Evolutionary conservation across 2,888 invertebrate genomes (phyloP).

Genomic region (Octodonta nipae): DNA sequence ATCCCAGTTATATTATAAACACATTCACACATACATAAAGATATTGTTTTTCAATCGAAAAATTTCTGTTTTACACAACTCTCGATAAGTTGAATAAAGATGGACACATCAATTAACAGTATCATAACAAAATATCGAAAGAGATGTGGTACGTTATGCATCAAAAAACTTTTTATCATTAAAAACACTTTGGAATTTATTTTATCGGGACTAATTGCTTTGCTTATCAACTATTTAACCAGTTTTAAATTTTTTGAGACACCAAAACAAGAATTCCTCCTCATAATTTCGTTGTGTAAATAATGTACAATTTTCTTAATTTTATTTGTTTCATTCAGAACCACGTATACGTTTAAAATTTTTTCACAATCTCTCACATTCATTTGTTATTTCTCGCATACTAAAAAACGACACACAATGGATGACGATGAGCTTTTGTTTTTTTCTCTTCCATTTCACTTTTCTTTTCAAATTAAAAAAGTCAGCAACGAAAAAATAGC

Average conservation of each 20-base stretch:
- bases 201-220: slow-evolving; percentile 25
- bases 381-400: no score
- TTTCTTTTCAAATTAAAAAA: background rate
- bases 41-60: slow-evolving; percentile 19
- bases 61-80: no score
- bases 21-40: slow-evolving; percentile 37
- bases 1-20: slow-evolving; percentile 36
- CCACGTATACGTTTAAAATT: slow-evolving; percentile 14
- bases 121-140: no score
- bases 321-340: slow-evolving; percentile 11
- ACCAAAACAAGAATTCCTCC: slow-evolving; percentile 14
- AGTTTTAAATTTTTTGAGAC: slow-evolving; percentile 15
- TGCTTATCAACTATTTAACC: slow-evolving; percentile 15
- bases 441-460: no score
- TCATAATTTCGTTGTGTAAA: slow-evolving; percentile 29
- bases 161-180: slow-evolving; percentile 22
- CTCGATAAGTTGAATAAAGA: slow-evolving; percentile 34
- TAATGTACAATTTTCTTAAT: slow-evolving; percentile 26
- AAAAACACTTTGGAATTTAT: slow-evolving; percentile 16
- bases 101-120: slow-evolving; percentile 23
- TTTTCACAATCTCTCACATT: no score
- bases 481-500: slow-evolving; percentile 10
- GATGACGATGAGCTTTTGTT: no score
- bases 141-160: slow-evolving; percentile 19
- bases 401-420: no score